Percentiles rank a stretch among this genome's conserved stretches.
Evolutionary conservation across 2,888 invertebrate genomes (phyloP).

Genomic region (Coelogynopora nodosa): DNA sequence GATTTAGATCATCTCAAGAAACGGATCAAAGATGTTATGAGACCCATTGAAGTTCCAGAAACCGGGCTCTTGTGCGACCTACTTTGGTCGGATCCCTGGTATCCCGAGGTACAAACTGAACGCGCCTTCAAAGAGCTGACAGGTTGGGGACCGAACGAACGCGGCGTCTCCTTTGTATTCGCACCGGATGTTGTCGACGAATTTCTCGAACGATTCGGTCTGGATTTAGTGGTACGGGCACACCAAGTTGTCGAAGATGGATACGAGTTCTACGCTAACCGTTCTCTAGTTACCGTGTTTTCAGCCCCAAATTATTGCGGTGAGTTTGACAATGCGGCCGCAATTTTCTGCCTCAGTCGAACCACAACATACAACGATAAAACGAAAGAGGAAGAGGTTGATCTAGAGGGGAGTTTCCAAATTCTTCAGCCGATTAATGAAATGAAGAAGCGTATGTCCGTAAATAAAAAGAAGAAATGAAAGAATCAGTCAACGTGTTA

Average conservation of each 20-base stretch:
- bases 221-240: conserved; percentile 43
- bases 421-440: conserved; percentile 38
- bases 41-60: conserved; percentile 45
- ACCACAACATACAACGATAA: conserved; percentile 36
- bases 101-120: conserved; percentile 35
- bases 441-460: conserved; percentile 31
- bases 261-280: conserved; percentile 43
- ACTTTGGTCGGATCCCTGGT: conserved; percentile 43
- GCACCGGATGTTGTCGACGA: conserved; percentile 45
- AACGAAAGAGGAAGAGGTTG: conserved; percentile 43
- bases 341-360: conserved; percentile 41
- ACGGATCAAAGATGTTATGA: conserved; percentile 29
- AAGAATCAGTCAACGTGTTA: not conserved
- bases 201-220: conserved; percentile 40
- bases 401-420: conserved; percentile 43
- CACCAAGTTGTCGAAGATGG: conserved; percentile 46
- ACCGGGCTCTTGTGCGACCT: conserved; percentile 42
- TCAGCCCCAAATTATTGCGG: conserved; percentile 46
- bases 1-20: conserved; percentile 39
- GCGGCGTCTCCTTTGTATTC: conserved; percentile 44
- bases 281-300: conserved; percentile 43
- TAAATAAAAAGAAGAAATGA: not conserved
- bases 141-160: conserved; percentile 44
- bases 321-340: conserved; percentile 45
- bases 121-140: conserved; percentile 40